Evolutionary conservation across 2,113 vertebrate genomes (phyloP), one percentile per base, ranked within the genome.

Genomic region (Spea bombifrons): DNA sequence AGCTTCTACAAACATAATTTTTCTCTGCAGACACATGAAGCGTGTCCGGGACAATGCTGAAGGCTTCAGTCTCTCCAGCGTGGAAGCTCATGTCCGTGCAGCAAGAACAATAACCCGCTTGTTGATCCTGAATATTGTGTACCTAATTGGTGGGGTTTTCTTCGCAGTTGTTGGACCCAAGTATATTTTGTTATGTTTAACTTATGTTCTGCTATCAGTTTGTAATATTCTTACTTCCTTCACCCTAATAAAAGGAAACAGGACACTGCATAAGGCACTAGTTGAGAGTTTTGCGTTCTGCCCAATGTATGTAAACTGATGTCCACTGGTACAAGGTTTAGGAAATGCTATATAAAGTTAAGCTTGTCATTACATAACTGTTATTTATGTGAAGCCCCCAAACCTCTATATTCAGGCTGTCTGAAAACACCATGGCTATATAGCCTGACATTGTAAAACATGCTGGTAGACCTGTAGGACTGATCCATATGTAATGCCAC

Each of bases 71-170:
- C 1, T 8, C 8, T 55, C 49, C 65, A 57, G 8, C 8, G 7
- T 53, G 15, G 65, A 46, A 1, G 64, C 48, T 45, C 75, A 76
- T 57, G 53, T 76, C 10, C 50, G 52, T 46, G 75, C 65, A 10
- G 44, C 53, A 5, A 66, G 45, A 75, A 67, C 44, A 1, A n/a
- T 68, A 6, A 52, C 49, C 15, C 5, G 49, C 4, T 55, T 76
- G 16, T n/a, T 76, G 9, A n/a, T 43, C 10, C 3, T 50, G 12
- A 55, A 76, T 46, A 53, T 55, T 57, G 5, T 76, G 43, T 46
- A 55, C 52, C 55, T 55, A 55, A 46, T 2, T 12, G 53, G 13
- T n/a, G 2, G 16, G 8, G 8, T 46, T 9, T n/a, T 57, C 8
- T 47, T 15, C 5, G 7, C 13, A n/a, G 2, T 46, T 46, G 12